phyloP scores from a whole-genome alignment of 2,113 vertebrate genomes.

The Rhinopithecus roxellana region DNA sequence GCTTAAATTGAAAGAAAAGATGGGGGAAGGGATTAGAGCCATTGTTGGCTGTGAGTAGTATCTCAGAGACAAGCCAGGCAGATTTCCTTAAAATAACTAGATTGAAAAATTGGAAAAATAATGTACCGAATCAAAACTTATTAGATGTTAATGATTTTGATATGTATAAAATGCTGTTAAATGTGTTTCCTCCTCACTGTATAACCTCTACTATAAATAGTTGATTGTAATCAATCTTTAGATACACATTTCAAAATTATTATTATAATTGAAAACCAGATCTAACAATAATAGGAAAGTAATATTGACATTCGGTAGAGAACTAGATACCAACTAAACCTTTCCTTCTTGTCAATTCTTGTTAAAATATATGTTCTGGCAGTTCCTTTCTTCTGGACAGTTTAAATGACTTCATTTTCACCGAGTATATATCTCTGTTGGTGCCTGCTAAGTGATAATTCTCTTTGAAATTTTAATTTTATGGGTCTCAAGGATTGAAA shows the following conservation, averaged over 20 bases:
- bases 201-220: background rate
- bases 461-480: constrained; percentile 38
- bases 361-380: background rate
- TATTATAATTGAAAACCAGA: constrained; percentile 7
- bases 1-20: background rate
- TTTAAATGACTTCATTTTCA: constrained; percentile 17
- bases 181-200: background rate
- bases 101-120: background rate
- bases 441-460: background rate
- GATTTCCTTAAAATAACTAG: constrained; percentile 5
- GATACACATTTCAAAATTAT: background rate
- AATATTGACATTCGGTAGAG: background rate
- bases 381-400: background rate
- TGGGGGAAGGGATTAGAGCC: background rate
- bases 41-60: background rate
- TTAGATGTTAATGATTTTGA: background rate
- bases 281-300: background rate
- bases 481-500: background rate
- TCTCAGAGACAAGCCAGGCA: background rate
- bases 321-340: background rate
- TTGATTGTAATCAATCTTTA: background rate
- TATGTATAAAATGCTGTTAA: background rate
- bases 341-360: background rate
- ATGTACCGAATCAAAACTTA: background rate
- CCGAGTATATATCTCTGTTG: background rate